Base-by-base conservation (phyloP, 2,797 vertebrate species). In the Poecilia velifera region DNA sequence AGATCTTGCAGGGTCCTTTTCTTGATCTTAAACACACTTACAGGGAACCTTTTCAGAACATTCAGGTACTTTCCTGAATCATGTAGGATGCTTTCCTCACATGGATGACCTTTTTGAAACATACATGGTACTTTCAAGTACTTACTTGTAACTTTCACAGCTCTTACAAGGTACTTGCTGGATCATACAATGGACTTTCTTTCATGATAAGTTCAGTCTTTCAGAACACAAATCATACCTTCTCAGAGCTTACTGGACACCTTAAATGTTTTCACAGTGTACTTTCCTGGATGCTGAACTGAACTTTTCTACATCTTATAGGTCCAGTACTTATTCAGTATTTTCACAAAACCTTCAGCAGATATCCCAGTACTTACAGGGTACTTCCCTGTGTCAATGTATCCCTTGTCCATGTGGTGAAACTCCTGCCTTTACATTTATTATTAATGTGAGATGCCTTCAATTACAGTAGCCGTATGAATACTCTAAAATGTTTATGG, bases 401-500 rank as follows among this genome's bases (percentile, higher is more conserved):
- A 46, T 46, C 43, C 25, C 0, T 16, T 16, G n/a, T 45, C n/a
- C 13, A 16, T 72, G 41, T 45, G 68, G n/a, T 45, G 28, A 72
- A 46, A 72, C 43, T 3, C n/a, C 68, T 46, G 68, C 14, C 25
- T 72, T 25, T 72, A 28, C 41, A 72, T 72, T 18, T 72, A 72
- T 72, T 72, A 72, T 72, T 72, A 72, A 46, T 31, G 41, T 46
- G n/a, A 46, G 68, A 72, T 72, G 43, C 68, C 41, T 72, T 72
- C n/a, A 41, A 74, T 74, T 74, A 59, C 51, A 57, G 13, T 20
- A 45, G n/a, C 41, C 28, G 4, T 43, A 36, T 70, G 25, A 66
- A 79, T 74, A 74, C 55, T 68, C 64, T 74, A 43, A 77, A 74
- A 68, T 18, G 16, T 79, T 22, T 80, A 57, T 39, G 39, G 28